Conservation (phyloP, 2,113 vertebrate genomes). For the Myiozetetes cayanensis region DNA sequence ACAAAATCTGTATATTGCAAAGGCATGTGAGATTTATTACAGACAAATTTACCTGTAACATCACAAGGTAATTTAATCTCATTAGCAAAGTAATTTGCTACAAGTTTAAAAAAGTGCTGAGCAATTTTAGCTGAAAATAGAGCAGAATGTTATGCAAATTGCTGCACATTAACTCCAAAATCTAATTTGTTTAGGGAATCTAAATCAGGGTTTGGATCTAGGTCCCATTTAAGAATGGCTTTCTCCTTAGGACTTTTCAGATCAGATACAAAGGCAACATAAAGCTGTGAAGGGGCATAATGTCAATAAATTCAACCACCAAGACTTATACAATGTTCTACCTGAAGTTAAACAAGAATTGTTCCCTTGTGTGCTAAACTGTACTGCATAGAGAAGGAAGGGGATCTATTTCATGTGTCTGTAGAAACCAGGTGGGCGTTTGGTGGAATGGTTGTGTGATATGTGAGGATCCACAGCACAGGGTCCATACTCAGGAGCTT, state of each 20-base stretch:
- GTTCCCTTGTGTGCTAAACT: not conserved
- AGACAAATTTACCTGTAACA: constrained; percentile 48
- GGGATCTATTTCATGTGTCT: not conserved
- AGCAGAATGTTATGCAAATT: constrained; percentile 50
- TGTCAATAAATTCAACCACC: not conserved
- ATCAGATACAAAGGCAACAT: not conserved
- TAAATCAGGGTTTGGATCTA: not conserved
- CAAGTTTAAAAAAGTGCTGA: constrained; percentile 49
- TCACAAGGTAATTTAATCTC: constrained; percentile 45
- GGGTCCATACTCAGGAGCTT: not conserved
- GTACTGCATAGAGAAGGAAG: not conserved
- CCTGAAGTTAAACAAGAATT: not conserved
- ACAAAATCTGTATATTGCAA: not conserved
- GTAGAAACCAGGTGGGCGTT: not conserved
- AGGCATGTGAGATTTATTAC: not conserved
- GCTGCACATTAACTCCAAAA: constrained; percentile 21
- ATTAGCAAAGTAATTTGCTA: constrained; percentile 56
- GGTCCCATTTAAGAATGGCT: not conserved
- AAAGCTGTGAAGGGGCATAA: not conserved
- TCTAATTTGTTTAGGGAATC: constrained; percentile 45
- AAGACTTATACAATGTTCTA: not conserved
- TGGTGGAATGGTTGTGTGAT: not conserved
- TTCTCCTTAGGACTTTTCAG: not conserved
- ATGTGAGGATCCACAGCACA: not conserved
- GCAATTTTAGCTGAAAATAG: constrained; percentile 61